Evolutionary conservation across 2,113 vertebrate genomes (phyloP).

Genomic region (Tinamus guttatus): DNA sequence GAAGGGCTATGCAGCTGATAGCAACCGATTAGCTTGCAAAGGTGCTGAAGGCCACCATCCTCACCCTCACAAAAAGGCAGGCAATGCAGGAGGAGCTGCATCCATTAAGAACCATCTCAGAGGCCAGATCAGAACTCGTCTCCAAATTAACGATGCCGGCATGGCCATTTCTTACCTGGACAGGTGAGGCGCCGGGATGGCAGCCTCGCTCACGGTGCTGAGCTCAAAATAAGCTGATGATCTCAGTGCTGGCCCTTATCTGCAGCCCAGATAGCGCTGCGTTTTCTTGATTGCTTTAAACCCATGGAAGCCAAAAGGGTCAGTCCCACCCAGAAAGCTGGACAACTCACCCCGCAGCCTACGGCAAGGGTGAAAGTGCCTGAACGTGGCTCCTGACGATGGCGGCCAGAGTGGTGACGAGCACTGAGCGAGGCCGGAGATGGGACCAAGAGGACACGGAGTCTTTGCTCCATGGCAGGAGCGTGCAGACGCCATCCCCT

Average conservation of each 20-base stretch:
- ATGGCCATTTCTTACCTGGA: not conserved
- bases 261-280: not conserved
- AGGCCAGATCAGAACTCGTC: not conserved
- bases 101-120: not conserved
- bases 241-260: not conserved
- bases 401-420: too few relatives aligned
- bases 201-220: not conserved
- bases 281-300: not conserved
- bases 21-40: not conserved
- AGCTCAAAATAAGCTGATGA: not conserved
- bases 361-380: not conserved
- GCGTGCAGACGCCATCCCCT: not conserved
- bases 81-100: not conserved
- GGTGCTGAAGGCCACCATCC: not conserved
- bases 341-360: not conserved
- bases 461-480: not conserved
- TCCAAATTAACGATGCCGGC: not conserved
- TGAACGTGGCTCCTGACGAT: not conserved
- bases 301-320: not conserved
- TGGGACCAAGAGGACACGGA: not conserved
- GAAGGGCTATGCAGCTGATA: rapidly evolving
- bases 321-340: not conserved
- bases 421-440: not conserved
- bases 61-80: not conserved
- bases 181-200: not conserved